These are phyloP conservation scores for Eurytoma californica DNA, from an alignment of 2,888 invertebrate genomes.

Conservation along the genomic window DNA sequence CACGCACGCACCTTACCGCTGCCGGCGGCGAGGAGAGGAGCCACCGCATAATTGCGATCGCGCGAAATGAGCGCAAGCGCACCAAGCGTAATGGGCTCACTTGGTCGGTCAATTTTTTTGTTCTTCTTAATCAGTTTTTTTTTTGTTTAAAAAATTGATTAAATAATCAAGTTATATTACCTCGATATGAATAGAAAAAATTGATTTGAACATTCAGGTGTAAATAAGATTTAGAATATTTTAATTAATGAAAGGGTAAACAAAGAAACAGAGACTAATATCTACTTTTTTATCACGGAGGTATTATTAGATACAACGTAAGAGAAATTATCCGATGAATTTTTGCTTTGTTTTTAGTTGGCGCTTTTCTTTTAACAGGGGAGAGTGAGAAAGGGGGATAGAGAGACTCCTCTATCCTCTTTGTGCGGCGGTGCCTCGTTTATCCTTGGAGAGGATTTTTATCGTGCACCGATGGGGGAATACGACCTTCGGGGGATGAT, in stretches of 20 bases:
- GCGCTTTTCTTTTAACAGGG: background rate
- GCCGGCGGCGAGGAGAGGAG: background rate
- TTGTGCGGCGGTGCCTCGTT: background rate
- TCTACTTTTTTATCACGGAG: too few species aligned
- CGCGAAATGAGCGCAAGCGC: constrained; percentile 23
- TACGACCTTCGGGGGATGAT: constrained; percentile 42
- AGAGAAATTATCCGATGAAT: background rate
- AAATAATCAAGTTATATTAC: too few species aligned
- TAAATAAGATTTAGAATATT: too few species aligned
- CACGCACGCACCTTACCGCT: constrained; percentile 25
- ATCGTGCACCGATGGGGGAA: constrained; percentile 25
- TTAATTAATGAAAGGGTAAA: too few species aligned
- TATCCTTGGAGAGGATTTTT: constrained; percentile 46
- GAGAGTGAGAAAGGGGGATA: background rate
- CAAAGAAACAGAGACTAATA: too few species aligned
- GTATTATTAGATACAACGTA: too few species aligned
- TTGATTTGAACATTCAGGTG: too few species aligned
- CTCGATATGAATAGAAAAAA: too few species aligned
- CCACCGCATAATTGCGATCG: constrained; percentile 10
- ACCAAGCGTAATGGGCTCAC: constrained; percentile 9
- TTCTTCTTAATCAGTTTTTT: too few species aligned
- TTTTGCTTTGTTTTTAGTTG: background rate
- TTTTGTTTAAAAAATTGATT: background rate
- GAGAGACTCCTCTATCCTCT: too few species aligned
- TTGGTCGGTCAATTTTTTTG: background rate